phyloP scores from a whole-genome alignment of 2,888 invertebrate species.

The Gerris lacustris region DNA sequence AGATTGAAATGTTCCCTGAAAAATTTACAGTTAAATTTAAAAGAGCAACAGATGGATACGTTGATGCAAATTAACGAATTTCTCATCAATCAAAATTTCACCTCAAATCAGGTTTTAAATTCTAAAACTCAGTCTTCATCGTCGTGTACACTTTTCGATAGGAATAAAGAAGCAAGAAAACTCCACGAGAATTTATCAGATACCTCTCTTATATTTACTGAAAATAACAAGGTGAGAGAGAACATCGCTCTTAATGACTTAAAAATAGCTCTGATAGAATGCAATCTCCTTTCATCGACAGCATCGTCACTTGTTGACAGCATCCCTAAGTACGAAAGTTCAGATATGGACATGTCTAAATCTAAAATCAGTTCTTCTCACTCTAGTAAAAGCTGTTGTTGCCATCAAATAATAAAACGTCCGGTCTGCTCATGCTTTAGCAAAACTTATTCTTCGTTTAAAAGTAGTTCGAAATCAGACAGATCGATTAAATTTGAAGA shows the following conservation, averaged over 20 bases:
- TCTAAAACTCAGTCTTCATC: neutral
- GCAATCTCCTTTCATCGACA: neutral
- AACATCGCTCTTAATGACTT: neutral
- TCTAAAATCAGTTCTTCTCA: neutral
- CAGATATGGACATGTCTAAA: neutral
- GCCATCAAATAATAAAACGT: neutral
- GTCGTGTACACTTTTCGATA: neutral
- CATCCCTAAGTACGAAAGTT: neutral
- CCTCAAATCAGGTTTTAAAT: neutral
- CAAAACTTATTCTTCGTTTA: neutral
- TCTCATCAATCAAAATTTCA: neutral
- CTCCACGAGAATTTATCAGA: neutral
- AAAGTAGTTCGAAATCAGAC: neutral
- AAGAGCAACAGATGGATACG: conserved; percentile 4
- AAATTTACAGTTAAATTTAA: conserved; percentile 5
- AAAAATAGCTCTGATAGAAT: conserved; percentile 2
- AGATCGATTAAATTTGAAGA: neutral
- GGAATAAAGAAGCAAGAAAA: neutral
- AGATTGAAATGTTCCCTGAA: neutral
- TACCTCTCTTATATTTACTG: neutral
- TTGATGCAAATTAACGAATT: conserved; percentile 8
- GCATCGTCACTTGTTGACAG: neutral
- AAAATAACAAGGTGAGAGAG: neutral
- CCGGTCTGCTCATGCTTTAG: neutral
- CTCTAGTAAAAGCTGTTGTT: neutral